Base-by-base conservation (phyloP, 1,140 invertebrate genomes). In the Ceratina japonica region DNA sequence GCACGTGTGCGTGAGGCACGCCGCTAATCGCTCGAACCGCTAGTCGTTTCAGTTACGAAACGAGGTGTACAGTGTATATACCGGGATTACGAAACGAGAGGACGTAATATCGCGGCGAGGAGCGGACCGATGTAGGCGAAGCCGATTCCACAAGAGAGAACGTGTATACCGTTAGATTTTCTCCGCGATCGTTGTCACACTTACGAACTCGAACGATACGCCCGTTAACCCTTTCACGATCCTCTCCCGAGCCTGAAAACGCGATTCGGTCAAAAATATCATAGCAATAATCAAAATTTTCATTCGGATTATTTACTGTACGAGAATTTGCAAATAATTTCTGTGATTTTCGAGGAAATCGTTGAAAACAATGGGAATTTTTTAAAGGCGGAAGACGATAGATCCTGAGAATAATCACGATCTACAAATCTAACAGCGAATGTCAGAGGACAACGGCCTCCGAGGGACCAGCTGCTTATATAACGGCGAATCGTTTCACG, bases 81-180 rank as follows among this genome's bases (percentile, higher is more conserved):
- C 86, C 75, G 79, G 61, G 79, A 84, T 90, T 90, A 90, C 88
- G 89, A 90, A 90, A 90, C 85, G 62, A 70, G 86, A 89, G 87
- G 88, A 89, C 87, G 88, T 90, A 90, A 91, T 90, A 90, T 86
- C 85, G 66, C 72, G 73, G 77, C 80, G 54, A n/a, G 37, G 37
- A 44, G 58, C 22, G 65, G 3, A 3, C n/a, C 54, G 37, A 89
- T 87, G 85, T 87, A 88, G 86, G 87, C 85, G 82, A 89, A n/a
- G 76, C 76, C 81, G 69, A 80, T 62, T 76, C 85, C 80, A 79
- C 58, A 70, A 64, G 71, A 59, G 73, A 81, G 51, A 69, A 51
- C 63, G 63, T 31, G 44, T 64, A 80, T 90, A 89, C 90, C 90
- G 90, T 91, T 91, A 91, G 89, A 91, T 91, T 91, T 91, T 91